Percentiles rank a stretch among this genome's conserved stretches.
Evolutionary conservation across 1,140 invertebrate genomes (phyloP).

Genomic region (Ceratina japonica): DNA sequence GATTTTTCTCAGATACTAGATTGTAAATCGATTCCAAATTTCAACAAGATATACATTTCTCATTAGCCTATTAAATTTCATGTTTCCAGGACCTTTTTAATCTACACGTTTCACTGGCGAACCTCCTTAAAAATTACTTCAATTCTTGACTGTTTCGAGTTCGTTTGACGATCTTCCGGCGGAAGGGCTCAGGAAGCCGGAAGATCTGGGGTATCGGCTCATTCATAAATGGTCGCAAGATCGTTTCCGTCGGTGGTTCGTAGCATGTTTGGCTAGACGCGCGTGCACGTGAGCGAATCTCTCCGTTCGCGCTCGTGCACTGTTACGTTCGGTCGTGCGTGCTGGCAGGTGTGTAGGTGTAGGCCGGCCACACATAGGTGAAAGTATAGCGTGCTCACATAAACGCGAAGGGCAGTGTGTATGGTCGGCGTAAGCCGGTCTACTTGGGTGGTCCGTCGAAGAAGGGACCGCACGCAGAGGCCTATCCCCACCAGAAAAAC

Average conservation of each 20-base stretch:
- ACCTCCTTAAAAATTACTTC: too few species aligned
- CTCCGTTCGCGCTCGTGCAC: constrained; percentile 49
- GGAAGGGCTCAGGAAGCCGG: too few species aligned
- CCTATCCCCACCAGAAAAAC: constrained; percentile 77
- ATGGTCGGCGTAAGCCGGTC: constrained; percentile 73
- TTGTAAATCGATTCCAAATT: too few species aligned
- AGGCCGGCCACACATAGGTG: constrained; percentile 33
- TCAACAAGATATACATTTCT: too few species aligned
- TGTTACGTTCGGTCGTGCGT: constrained; percentile 1
- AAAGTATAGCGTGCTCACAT: constrained; percentile 42
- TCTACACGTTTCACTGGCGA: too few species aligned
- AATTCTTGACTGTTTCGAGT: too few species aligned
- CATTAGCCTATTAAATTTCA: too few species aligned
- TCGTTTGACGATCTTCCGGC: too few species aligned
- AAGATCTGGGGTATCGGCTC: constrained; percentile 29
- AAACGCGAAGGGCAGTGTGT: constrained; percentile 58
- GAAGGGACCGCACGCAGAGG: constrained; percentile 79
- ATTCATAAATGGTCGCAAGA: constrained; percentile 55
- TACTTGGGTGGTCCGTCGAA: constrained; percentile 78
- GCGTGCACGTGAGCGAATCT: constrained; percentile 49
- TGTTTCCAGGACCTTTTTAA: too few species aligned
- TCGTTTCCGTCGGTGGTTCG: constrained; percentile 48
- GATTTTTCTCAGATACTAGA: too few species aligned
- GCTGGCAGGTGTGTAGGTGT: constrained; percentile 68
- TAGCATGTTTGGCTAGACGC: constrained; percentile 35